Evolutionary conservation across 2,797 vertebrate species (phyloP).

Genomic region (Periophthalmus magnuspinnatus): DNA sequence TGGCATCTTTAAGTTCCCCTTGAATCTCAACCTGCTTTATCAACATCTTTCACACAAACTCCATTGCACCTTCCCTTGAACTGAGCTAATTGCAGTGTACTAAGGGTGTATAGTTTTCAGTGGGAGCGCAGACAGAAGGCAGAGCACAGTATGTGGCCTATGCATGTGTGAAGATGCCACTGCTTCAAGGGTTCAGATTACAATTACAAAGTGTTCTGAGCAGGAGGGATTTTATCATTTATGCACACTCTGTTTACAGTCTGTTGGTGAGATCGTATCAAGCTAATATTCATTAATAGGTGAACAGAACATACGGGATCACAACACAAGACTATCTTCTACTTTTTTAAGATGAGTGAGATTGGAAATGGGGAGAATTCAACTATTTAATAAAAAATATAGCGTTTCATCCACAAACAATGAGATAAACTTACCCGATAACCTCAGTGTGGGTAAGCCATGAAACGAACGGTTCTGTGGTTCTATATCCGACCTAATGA

Average conservation of each 20-base stretch:
- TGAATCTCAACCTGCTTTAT: constrained; percentile 28
- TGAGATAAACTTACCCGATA: too few relatives aligned
- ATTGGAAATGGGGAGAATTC: neutral
- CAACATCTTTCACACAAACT: constrained; percentile 29
- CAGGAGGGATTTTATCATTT: neutral
- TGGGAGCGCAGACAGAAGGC: neutral
- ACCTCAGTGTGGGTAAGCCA: too few relatives aligned
- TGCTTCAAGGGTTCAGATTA: neutral
- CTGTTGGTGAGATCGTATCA: neutral
- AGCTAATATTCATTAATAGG: neutral
- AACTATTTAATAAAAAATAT: too few relatives aligned
- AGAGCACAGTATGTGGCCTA: neutral
- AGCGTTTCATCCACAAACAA: too few relatives aligned
- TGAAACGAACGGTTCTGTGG: too few relatives aligned
- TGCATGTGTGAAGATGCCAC: neutral
- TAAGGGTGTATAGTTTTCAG: neutral
- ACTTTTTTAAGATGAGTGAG: neutral
- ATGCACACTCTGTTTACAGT: neutral
- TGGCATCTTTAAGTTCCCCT: constrained; percentile 22
- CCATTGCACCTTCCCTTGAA: constrained; percentile 29
- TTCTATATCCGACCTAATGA: too few relatives aligned
- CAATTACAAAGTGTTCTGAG: neutral
- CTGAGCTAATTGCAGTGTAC: constrained; percentile 17
- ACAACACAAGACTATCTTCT: neutral
- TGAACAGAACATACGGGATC: neutral